These are phyloP conservation scores for Pasiphila rectangulata DNA, from an alignment of 2,888 invertebrate genomes.

Conservation along the genomic window DNA sequence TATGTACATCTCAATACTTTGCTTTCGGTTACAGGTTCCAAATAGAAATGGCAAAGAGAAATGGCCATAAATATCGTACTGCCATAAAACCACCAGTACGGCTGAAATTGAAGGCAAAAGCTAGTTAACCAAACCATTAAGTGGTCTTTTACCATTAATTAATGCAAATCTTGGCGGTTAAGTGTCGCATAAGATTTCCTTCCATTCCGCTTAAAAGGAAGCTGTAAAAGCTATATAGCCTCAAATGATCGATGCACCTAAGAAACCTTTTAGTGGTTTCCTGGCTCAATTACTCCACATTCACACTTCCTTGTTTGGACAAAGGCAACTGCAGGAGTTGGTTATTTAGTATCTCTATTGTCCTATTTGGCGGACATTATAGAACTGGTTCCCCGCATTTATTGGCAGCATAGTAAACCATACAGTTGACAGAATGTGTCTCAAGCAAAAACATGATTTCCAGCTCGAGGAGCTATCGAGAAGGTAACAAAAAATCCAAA, in stretches of 20 bases:
- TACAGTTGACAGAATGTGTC: slow-evolving; percentile 18
- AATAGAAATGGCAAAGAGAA: too few relatives aligned
- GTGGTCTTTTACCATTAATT: slow-evolving; percentile 42
- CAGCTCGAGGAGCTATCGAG: neutral
- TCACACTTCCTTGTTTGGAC: slow-evolving; percentile 63
- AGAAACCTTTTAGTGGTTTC: slow-evolving; percentile 56
- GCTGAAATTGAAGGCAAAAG: neutral
- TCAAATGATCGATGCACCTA: slow-evolving; percentile 54
- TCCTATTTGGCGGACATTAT: slow-evolving; percentile 40
- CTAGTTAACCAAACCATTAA: slow-evolving; percentile 40
- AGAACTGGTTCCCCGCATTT: slow-evolving; percentile 50
- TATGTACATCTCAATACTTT: too few relatives aligned
- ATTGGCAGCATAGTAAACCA: slow-evolving; percentile 43
- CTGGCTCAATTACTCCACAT: slow-evolving; percentile 59
- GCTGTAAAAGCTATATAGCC: slow-evolving; percentile 42
- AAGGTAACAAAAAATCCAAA: slow-evolving; percentile 14
- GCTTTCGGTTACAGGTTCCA: too few relatives aligned
- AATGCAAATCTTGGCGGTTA: slow-evolving; percentile 38
- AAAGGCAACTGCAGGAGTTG: slow-evolving; percentile 53
- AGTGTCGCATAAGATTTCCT: slow-evolving; percentile 23
- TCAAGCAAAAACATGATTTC: slow-evolving; percentile 10
- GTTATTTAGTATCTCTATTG: slow-evolving; percentile 59
- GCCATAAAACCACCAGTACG: neutral
- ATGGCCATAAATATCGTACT: too few relatives aligned
- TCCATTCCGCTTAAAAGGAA: slow-evolving; percentile 44